phyloP scores from a whole-genome alignment of 2,888 invertebrate genomes.

The Teleogryllus oceanicus region DNA sequence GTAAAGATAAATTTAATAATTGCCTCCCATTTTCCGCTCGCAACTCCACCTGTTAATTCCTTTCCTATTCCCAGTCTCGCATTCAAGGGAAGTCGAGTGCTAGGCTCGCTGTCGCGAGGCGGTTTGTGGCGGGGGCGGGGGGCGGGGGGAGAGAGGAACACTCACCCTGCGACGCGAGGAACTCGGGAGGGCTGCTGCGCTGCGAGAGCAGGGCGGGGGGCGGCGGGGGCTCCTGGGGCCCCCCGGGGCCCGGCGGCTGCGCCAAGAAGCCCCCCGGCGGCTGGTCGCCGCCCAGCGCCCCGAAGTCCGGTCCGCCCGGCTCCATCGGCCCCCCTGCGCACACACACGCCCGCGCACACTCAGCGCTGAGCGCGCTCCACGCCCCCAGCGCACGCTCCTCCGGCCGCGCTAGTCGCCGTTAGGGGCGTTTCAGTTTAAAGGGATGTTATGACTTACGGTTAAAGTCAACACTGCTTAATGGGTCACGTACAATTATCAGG shows the following conservation, averaged over 20 bases:
- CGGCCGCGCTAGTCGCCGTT: too few relatives aligned
- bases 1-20: too few relatives aligned
- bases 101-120: too few relatives aligned
- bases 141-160: slow-evolving; percentile 21
- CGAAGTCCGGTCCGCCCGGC: slow-evolving; percentile 36
- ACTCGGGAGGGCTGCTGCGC: slow-evolving; percentile 51
- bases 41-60: too few relatives aligned
- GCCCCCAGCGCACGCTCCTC: background rate
- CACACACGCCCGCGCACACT: slow-evolving; percentile 23
- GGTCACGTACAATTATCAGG: too few relatives aligned
- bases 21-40: too few relatives aligned
- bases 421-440: too few relatives aligned
- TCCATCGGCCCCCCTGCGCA: slow-evolving; percentile 65
- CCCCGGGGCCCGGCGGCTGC: slow-evolving; percentile 47
- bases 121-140: too few relatives aligned
- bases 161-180: slow-evolving; percentile 48
- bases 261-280: slow-evolving; percentile 47
- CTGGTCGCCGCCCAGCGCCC: slow-evolving; percentile 60
- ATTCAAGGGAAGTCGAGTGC: too few relatives aligned
- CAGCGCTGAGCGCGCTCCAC: background rate
- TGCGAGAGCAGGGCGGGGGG: slow-evolving; percentile 46
- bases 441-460: too few relatives aligned
- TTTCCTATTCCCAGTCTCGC: too few relatives aligned
- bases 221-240: slow-evolving; percentile 50
- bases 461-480: too few relatives aligned